Base-by-base conservation (phyloP, 2,888 invertebrate genomes). In the Steromphala cineraria region DNA sequence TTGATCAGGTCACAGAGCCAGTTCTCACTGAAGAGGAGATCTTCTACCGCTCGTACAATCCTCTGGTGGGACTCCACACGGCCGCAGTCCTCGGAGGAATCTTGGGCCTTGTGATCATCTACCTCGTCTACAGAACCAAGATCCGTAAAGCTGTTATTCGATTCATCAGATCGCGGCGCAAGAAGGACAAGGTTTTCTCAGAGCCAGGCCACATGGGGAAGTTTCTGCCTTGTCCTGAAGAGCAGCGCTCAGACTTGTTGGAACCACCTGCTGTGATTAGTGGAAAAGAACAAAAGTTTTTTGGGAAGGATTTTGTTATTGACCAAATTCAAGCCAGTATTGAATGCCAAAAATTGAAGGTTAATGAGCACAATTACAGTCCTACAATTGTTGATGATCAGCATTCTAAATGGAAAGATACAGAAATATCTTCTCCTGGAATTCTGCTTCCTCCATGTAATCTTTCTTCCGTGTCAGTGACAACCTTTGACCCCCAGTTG, bases 21-120 rank as follows among this genome's bases (percentile, higher is more conserved):
- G 52, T 24, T 1, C 46, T 40, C 53, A 24, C 24, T 17, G 79
- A 77, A 24, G 67, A 79, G 55, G 79, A 81, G 76, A 56, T 78
- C 46, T 89, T 90, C 79, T 90, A 89, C 83, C 79, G 79, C 28
- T 85, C 88, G 0, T 90, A 90, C 80, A 83, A 89, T 71, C 90
- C 90, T 4, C 82, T 87, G 79, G 85, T 87, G 74, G 90, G 90
- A 2, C 82, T 90, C n/a, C 87, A 89, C 79, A 90, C 87, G 3
- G 90, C 89, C 8, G 82, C 87, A 13, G 86, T 89, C 28, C 83
- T 90, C 0, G 90, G 90, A 5, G 89, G 89, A 28, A 87, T 89
- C 77, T 83, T 90, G 40, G 83, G 86, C 5, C 79, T 88, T 67
- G 83, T 90, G 4, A 87, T 90, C 2, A 56, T 90, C 8, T 90